phyloP scores from a whole-genome alignment of 2,797 vertebrate species.

The Sebastes hopkinsi region DNA sequence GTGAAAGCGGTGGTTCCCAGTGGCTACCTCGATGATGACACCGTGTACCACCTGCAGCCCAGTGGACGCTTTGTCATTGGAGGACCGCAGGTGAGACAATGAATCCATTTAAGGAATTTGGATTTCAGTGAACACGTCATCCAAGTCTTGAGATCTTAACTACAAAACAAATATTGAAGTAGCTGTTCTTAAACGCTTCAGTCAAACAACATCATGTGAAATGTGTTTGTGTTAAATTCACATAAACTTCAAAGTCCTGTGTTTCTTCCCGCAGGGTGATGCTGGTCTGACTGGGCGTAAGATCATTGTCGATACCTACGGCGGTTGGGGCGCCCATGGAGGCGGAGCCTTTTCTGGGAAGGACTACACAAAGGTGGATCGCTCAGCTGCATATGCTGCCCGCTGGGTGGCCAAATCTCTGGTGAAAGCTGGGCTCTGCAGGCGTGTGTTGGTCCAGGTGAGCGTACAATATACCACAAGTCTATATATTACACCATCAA shows the following conservation, averaged over 20 bases:
- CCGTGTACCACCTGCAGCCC: conserved; percentile 94
- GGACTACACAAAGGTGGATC: conserved; percentile 98
- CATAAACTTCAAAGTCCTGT: background rate
- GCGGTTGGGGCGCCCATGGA: conserved; percentile 96
- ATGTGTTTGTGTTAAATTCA: background rate
- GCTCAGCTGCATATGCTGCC: conserved; percentile 95
- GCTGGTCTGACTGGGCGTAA: conserved; percentile 96
- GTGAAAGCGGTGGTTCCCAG: conserved; percentile 91
- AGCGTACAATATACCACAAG: conserved; percentile 9
- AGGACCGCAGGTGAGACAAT: conserved; percentile 88
- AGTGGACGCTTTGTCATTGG: conserved; percentile 97
- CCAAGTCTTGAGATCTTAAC: background rate
- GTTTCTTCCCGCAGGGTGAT: conserved; percentile 84
- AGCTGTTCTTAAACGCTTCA: background rate
- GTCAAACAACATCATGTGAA: background rate
- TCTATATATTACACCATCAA: background rate
- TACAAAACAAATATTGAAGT: background rate
- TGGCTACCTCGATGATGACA: conserved; percentile 91
- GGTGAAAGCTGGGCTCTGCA: conserved; percentile 93
- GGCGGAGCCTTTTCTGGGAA: conserved; percentile 97
- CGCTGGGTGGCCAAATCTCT: conserved; percentile 98
- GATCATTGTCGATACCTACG: conserved; percentile 97
- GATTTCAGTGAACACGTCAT: background rate
- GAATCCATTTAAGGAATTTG: no score
- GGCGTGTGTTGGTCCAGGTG: conserved; percentile 94